Evolutionary conservation across 2,888 invertebrate genomes (phyloP), one percentile per base, ranked within the genome.

Genomic region (Myathropa florea): DNA sequence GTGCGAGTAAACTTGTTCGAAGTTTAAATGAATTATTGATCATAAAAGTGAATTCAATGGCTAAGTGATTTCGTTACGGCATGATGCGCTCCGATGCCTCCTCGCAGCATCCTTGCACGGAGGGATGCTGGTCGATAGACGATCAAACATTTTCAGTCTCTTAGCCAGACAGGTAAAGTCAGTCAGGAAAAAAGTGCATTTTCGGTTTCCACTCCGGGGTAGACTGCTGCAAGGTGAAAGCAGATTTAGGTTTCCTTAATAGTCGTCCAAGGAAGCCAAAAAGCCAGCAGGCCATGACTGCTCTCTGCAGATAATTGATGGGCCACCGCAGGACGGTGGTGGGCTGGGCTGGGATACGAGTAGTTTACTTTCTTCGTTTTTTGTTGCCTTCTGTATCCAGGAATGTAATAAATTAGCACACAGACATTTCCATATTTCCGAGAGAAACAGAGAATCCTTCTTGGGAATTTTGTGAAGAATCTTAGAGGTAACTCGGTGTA

Each of bases 31-130:
- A 85, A 85, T 85, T 85, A 85, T 85, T 85, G 85, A 85, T 82
- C 81, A 82, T 85, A 85, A 85, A 85, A 85, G 77, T 70, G 70
- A 81, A 85, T 82, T 85, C 82, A 85, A 85, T 85, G 70, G 81
- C 77, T 81, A 68, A 85, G 81, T 85, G 84, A 81, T 68, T 85
- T 73, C 60, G 53, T 30, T 77, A 70, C 70, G 23, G 65, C 60
- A 36, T 24, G 67, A 72, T 79, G 75, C 75, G 59, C 55, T 70
- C 36, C 59, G 46, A 46, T 24, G 57, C 57, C 24, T 2, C 24
- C 24, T 10, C 57, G 0, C 10, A 24, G 3, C 18, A 3, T 18
- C 4, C 23, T 4, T 0, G 14, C 30, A 9, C 28, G 28, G 10
- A 7, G 33, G 30, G 3, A 3, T 21, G 24, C 21, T 39, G 18